Evolutionary conservation across 2,113 vertebrate species (phyloP).

Genomic region (Ellobius talpinus): DNA sequence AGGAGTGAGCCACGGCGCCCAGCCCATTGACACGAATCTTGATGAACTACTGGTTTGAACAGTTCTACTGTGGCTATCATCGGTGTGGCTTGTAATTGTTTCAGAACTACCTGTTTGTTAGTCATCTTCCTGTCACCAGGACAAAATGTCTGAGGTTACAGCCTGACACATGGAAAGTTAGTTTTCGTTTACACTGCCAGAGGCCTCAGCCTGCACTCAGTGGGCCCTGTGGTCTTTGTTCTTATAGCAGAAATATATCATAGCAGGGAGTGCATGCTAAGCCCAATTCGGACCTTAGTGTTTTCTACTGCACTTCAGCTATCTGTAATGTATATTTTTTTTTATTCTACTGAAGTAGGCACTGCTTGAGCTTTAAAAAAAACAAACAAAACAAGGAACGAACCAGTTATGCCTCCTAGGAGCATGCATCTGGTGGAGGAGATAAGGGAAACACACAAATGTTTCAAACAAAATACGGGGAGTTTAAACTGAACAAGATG

Average conservation of each 20-base stretch:
- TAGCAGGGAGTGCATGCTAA: neutral
- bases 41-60: neutral
- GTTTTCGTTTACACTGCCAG: neutral
- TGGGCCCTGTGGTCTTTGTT: neutral
- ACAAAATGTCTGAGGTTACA: neutral
- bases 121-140: neutral
- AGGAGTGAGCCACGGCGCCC: too few relatives aligned
- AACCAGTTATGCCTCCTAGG: neutral
- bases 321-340: neutral
- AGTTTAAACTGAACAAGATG: conserved; percentile 30
- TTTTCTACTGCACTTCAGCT: neutral
- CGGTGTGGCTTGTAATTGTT: neutral
- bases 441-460: neutral
- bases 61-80: neutral
- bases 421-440: neutral
- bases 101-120: neutral
- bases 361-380: neutral
- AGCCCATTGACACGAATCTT: neutral
- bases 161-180: neutral
- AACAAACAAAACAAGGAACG: neutral
- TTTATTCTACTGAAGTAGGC: neutral
- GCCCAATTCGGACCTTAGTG: neutral
- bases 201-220: neutral
- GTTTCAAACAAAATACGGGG: conserved; percentile 19
- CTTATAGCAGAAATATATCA: neutral